phyloP scores from a whole-genome alignment of 2,113 vertebrate species.

The Sinocyclocheilus grahami region DNA sequence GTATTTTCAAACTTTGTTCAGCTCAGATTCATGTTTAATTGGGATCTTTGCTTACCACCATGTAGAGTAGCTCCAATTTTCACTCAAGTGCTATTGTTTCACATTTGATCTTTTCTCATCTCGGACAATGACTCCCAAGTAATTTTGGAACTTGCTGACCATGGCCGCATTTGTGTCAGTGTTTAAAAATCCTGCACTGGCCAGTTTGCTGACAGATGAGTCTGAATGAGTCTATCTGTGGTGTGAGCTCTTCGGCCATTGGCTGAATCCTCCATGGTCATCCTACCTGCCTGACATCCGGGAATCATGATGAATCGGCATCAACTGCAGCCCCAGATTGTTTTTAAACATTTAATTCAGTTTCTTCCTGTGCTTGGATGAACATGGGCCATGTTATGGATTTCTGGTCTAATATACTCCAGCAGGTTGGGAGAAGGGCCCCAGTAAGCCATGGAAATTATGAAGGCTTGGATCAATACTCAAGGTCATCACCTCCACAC shows the following conservation, averaged over 20 bases:
- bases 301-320: constrained; percentile 98
- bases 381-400: constrained; percentile 95
- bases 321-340: constrained; percentile 94
- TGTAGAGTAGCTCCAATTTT: constrained; percentile 40
- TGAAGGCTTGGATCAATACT: constrained; percentile 94
- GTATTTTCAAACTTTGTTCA: neutral
- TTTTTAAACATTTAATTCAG: constrained; percentile 99
- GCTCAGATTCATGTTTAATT: neutral
- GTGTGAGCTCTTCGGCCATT: constrained; percentile 77
- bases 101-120: constrained; percentile 19
- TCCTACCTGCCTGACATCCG: constrained; percentile 86
- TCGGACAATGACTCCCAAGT: constrained; percentile 44
- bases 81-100: constrained; percentile 4
- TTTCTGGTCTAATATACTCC: constrained; percentile 98
- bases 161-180: constrained; percentile 74
- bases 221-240: constrained; percentile 72
- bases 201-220: constrained; percentile 80
- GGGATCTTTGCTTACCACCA: constrained; percentile 2
- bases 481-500: constrained; percentile 87
- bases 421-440: constrained; percentile 91
- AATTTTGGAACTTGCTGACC: constrained; percentile 81
- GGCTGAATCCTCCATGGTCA: constrained; percentile 80
- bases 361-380: constrained; percentile 99
- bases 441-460: constrained; percentile 96
- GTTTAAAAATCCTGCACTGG: constrained; percentile 78